Percentiles rank a stretch among this genome's conserved stretches.
Evolutionary conservation across 2,888 invertebrate genomes (phyloP).

Genomic region (Argyresthia goedartella): DNA sequence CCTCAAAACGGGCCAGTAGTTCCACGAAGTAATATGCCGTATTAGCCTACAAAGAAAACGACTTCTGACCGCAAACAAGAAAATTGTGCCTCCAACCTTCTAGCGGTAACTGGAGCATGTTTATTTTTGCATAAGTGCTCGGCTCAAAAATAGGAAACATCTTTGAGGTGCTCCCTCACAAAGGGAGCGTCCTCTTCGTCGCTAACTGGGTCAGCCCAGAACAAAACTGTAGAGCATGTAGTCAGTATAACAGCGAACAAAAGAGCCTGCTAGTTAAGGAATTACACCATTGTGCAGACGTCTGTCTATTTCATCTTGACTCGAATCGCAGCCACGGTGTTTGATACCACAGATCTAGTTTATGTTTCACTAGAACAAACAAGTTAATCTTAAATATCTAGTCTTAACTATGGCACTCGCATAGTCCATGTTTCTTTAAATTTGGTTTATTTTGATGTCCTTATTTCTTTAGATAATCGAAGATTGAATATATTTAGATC

Average conservation of each 20-base stretch:
- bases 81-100: neutral
- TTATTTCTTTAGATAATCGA: too few species aligned
- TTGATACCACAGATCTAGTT: too few species aligned
- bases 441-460: too few species aligned
- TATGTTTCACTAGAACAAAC: too few species aligned
- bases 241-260: constrained; percentile 20
- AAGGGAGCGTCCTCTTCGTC: constrained; percentile 11
- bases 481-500: too few species aligned
- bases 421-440: too few species aligned
- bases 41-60: constrained; percentile 5
- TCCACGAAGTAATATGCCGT: too few species aligned
- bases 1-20: neutral
- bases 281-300: constrained; percentile 3
- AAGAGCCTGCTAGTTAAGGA: constrained; percentile 5
- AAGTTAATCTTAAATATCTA: too few species aligned
- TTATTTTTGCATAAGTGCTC: constrained; percentile 31
- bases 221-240: constrained; percentile 16
- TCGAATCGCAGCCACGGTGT: too few species aligned
- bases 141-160: constrained; percentile 25
- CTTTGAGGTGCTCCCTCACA: constrained; percentile 13
- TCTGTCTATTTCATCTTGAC: too few species aligned
- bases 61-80: constrained; percentile 14
- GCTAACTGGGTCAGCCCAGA: constrained; percentile 28
- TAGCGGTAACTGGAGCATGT: constrained; percentile 24
- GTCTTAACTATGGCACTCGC: too few species aligned